Evolutionary conservation across 2,113 vertebrate species (phyloP).

Genomic region (Dipodomys merriami): DNA sequence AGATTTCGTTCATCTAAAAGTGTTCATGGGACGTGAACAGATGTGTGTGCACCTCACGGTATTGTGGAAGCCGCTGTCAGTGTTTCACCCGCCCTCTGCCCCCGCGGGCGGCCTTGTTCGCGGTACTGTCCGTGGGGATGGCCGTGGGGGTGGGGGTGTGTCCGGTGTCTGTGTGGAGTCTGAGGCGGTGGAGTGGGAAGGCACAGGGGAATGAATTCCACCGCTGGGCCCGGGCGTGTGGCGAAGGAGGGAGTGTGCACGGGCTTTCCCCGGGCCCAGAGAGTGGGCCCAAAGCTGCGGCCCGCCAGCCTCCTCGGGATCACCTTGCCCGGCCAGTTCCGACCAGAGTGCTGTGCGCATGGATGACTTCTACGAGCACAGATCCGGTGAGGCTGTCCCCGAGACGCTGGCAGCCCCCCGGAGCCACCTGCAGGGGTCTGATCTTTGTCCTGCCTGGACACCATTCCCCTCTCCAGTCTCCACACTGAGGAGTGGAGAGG

Average conservation of each 20-base stretch:
- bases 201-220: not conserved
- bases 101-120: not conserved
- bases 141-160: no score
- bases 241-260: not conserved
- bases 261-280: no score
- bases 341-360: no score
- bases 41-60: conserved; percentile 47
- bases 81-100: no score
- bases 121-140: not conserved
- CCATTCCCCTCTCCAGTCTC: not conserved
- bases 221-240: not conserved
- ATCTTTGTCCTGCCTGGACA: no score
- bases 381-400: no score
- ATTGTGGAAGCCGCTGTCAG: conserved; percentile 41
- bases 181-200: not conserved
- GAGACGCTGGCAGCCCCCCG: no score
- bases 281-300: no score
- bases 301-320: no score
- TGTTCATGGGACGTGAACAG: conserved; percentile 62
- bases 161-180: not conserved
- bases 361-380: no score
- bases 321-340: no score
- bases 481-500: not conserved
- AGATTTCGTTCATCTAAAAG: conserved; percentile 77
- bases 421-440: no score